Conservation (phyloP, 2,113 vertebrate genomes). For the Mastomys natalensis region DNA sequence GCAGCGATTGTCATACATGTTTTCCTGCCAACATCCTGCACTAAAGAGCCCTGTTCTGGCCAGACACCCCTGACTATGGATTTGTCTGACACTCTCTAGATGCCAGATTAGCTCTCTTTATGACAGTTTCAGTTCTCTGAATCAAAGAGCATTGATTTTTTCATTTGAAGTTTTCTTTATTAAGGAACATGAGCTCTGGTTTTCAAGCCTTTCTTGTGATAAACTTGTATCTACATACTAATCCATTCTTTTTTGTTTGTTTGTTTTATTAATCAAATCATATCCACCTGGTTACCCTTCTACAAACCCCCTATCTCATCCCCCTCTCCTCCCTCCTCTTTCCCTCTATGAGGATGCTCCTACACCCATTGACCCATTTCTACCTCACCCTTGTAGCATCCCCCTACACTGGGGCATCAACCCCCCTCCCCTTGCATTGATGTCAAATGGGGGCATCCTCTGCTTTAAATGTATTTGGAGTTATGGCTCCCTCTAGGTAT, state of each 20-base stretch:
- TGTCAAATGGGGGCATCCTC: too few species aligned
- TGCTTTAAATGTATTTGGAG: too few species aligned
- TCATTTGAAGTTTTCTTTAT: not conserved
- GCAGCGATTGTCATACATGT: not conserved
- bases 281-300: too few species aligned
- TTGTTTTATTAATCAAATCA: too few species aligned
- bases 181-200: not conserved
- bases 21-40: not conserved
- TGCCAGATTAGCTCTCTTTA: not conserved
- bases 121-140: not conserved
- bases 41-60: not conserved
- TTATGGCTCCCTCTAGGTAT: too few species aligned
- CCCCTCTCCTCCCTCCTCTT: too few species aligned
- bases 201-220: not conserved
- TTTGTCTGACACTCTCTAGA: not conserved
- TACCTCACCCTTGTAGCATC: too few species aligned
- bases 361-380: too few species aligned
- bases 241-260: not conserved
- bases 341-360: too few species aligned
- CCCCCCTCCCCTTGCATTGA: too few species aligned
- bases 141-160: not conserved
- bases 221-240: not conserved
- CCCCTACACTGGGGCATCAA: too few species aligned
- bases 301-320: too few species aligned
- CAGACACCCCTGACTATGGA: not conserved